Evolutionary conservation across 2,797 vertebrate species (phyloP).

Genomic region (Ctenopoma multispine): DNA sequence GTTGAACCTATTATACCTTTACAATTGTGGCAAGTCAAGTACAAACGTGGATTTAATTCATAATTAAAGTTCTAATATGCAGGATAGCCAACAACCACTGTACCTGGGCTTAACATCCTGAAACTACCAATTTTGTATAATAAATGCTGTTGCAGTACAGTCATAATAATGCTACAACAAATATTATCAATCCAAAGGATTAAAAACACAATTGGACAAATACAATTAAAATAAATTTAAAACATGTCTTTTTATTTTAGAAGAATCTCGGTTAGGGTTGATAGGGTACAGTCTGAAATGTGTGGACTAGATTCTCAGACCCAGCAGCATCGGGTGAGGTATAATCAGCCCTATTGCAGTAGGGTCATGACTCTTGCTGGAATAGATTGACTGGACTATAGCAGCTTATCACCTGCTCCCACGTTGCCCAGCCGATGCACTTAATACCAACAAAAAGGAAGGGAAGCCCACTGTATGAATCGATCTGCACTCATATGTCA

Average conservation of each 20-base stretch:
- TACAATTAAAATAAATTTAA: too few relatives aligned
- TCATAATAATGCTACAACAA: background rate
- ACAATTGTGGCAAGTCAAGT: background rate
- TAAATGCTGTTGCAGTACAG: background rate
- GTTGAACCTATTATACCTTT: background rate
- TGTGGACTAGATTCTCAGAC: constrained; percentile 59
- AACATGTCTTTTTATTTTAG: too few relatives aligned
- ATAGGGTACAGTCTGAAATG: constrained; percentile 49
- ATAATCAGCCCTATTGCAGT: constrained; percentile 75
- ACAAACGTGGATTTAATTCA: too few relatives aligned
- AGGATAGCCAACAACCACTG: background rate
- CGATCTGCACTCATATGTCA: constrained; percentile 68
- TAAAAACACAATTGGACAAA: too few relatives aligned
- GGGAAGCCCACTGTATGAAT: constrained; percentile 74
- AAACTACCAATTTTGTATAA: background rate
- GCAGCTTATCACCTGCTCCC: constrained; percentile 74
- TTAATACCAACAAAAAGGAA: constrained; percentile 49
- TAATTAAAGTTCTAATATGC: background rate
- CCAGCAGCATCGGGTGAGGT: constrained; percentile 47
- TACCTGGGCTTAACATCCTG: background rate
- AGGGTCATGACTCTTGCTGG: constrained; percentile 75
- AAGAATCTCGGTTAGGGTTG: constrained; percentile 51
- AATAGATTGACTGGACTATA: constrained; percentile 62
- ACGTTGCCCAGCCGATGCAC: constrained; percentile 42
- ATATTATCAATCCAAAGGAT: background rate